Conservation (phyloP, 53 echinoderm and acorn worm genomes). For the Mesocentrotus franciscanus region DNA sequence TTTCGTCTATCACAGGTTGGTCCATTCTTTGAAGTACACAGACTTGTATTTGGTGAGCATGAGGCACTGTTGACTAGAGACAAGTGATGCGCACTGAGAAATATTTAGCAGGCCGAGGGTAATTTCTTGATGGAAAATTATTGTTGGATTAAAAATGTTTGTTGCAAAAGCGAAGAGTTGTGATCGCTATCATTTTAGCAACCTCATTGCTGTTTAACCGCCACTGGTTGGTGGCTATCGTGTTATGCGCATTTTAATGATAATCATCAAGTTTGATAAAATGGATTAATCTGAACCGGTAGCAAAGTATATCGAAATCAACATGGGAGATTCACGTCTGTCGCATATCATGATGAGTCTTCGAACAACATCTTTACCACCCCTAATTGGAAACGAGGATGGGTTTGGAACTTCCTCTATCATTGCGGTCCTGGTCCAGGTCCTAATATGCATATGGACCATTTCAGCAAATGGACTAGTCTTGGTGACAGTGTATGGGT, state of each 20-base stretch:
- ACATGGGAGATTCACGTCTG: neutral
- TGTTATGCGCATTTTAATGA: neutral
- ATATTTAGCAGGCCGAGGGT: neutral
- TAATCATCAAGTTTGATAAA: neutral
- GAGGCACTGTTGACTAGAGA: neutral
- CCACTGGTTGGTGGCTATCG: no score
- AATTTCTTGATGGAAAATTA: neutral
- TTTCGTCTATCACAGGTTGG: neutral
- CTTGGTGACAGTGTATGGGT: constrained; percentile 35
- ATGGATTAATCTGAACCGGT: neutral
- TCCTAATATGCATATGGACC: constrained; percentile 47
- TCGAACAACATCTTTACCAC: neutral
- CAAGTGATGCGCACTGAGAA: neutral
- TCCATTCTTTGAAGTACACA: neutral
- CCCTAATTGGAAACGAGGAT: neutral
- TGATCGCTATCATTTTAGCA: no score
- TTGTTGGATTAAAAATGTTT: neutral
- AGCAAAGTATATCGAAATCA: neutral
- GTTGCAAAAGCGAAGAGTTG: no score
- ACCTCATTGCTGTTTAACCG: neutral
- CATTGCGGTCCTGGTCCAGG: constrained; percentile 26
- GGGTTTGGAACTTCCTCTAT: neutral
- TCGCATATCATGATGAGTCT: neutral
- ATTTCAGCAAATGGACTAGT: constrained; percentile 49
- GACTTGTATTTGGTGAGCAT: neutral